These are phyloP conservation scores for Chymomyza caudatula DNA, from an alignment of 2,888 invertebrate species.

Conservation along the genomic window DNA sequence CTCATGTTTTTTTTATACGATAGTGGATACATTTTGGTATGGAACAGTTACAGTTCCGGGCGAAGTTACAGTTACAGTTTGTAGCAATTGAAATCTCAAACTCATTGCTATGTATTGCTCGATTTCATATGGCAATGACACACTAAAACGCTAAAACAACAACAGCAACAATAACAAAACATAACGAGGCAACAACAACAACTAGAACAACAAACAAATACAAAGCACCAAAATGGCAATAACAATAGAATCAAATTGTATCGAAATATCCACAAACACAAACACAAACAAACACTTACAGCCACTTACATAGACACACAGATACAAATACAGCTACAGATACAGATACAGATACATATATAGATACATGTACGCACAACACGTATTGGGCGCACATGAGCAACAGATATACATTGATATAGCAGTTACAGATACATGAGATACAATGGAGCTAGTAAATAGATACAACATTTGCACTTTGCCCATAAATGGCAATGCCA, in stretches of 20 bases:
- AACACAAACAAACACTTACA: not conserved
- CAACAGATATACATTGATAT: constrained; percentile 26
- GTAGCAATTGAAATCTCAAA: constrained; percentile 59
- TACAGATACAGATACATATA: not conserved
- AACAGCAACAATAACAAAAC: constrained; percentile 22
- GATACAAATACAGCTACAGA: not conserved
- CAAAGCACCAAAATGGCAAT: constrained; percentile 19
- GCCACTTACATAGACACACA: not conserved
- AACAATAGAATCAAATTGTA: constrained; percentile 59
- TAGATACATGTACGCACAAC: not conserved
- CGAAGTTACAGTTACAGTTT: constrained; percentile 17
- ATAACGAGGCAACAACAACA: constrained; percentile 2
- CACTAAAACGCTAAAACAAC: constrained; percentile 53
- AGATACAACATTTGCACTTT: constrained; percentile 55
- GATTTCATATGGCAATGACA: constrained; percentile 61
- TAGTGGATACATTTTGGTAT: constrained; percentile 46
- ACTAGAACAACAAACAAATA: not conserved
- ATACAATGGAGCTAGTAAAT: constrained; percentile 34
- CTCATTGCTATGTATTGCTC: constrained; percentile 18
- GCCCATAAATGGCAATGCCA: constrained; percentile 66
- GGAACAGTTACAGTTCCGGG: constrained; percentile 25
- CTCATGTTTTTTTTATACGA: not conserved
- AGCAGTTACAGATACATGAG: constrained; percentile 34
- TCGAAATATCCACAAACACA: constrained; percentile 28
- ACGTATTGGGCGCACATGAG: constrained; percentile 40